Conservation (phyloP, 2,888 invertebrate genomes). For the Caenorhabditis sp. region DNA sequence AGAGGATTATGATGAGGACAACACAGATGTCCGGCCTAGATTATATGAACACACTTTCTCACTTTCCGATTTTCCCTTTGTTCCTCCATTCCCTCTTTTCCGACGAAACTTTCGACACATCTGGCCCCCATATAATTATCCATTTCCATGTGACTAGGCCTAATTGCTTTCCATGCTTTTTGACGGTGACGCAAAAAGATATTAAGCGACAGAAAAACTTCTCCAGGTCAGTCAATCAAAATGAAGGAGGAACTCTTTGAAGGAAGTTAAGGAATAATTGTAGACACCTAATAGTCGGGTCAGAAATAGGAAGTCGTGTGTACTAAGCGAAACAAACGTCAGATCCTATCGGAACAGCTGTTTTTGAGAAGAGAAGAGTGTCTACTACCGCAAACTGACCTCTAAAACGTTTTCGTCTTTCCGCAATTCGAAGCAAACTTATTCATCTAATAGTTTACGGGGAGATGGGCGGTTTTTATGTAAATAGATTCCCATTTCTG, state of each 20-base stretch:
- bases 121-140: slow-evolving; percentile 53
- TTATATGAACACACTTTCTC: slow-evolving; percentile 41
- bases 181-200: slow-evolving; percentile 20
- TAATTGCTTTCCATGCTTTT: slow-evolving; percentile 53
- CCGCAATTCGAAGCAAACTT: slow-evolving; percentile 25
- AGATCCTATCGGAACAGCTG: slow-evolving; percentile 39
- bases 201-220: not conserved
- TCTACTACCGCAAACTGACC: slow-evolving; percentile 32
- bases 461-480: not conserved
- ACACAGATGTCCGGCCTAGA: slow-evolving; percentile 29
- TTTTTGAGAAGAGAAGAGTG: slow-evolving; percentile 6
- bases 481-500: slow-evolving; percentile 10
- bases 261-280: slow-evolving; percentile 2
- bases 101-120: slow-evolving; percentile 24
- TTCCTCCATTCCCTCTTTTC: slow-evolving; percentile 11
- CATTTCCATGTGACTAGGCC: slow-evolving; percentile 50
- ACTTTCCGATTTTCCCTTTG: slow-evolving; percentile 15
- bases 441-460: slow-evolving; percentile 16
- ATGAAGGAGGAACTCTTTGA: slow-evolving; percentile 10
- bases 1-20: not conserved
- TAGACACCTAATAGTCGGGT: not conserved
- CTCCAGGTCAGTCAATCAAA: slow-evolving; percentile 20
- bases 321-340: slow-evolving; percentile 10
- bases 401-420: slow-evolving; percentile 32
- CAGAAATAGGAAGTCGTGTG: slow-evolving; percentile 19